phyloP scores from a whole-genome alignment of 1,140 invertebrate species.

The Conus betulinus region DNA sequence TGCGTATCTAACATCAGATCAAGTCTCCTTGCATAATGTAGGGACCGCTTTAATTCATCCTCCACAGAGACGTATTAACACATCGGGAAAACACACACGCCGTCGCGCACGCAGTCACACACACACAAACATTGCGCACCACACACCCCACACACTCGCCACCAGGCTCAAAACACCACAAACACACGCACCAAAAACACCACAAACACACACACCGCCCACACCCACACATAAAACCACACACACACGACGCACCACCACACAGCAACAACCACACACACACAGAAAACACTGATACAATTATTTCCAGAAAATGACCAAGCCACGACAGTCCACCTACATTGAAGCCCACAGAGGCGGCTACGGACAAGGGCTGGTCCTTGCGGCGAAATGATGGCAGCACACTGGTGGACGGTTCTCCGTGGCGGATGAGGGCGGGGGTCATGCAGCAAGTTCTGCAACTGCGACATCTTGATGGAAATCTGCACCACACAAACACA shows the following conservation, averaged over 20 bases:
- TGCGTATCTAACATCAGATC: too few relatives aligned
- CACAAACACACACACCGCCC: neutral
- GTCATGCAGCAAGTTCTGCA: slow-evolving; percentile 75
- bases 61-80: too few relatives aligned
- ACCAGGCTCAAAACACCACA: too few relatives aligned
- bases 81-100: too few relatives aligned
- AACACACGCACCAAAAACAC: too few relatives aligned
- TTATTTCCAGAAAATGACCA: too few relatives aligned
- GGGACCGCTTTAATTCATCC: too few relatives aligned
- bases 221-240: neutral
- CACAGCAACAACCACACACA: too few relatives aligned
- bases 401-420: slow-evolving; percentile 74
- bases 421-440: slow-evolving; percentile 72
- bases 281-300: too few relatives aligned
- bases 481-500: slow-evolving; percentile 61
- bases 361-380: slow-evolving; percentile 65
- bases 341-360: slow-evolving; percentile 70
- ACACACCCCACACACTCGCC: too few relatives aligned
- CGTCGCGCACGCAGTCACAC: neutral
- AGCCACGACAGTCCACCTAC: slow-evolving; percentile 48
- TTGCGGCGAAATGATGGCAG: slow-evolving; percentile 71
- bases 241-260: too few relatives aligned
- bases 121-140: neutral
- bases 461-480: slow-evolving; percentile 73
- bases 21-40: too few relatives aligned